These are phyloP conservation scores for Romanogobio albipinnatus DNA, from an alignment of 2,113 vertebrate genomes.

Conservation along the genomic window DNA sequence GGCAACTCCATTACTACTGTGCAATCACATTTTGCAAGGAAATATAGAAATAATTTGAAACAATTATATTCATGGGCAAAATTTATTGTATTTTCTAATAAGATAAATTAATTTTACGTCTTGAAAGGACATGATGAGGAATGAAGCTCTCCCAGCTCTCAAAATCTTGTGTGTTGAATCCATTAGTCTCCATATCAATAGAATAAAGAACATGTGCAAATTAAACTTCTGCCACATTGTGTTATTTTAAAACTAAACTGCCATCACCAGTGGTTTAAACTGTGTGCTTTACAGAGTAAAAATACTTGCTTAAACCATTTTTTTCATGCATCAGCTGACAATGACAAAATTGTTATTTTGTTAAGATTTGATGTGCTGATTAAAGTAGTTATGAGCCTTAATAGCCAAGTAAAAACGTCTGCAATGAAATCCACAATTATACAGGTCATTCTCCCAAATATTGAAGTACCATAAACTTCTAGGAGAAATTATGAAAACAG, in stretches of 20 bases:
- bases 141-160: constrained; percentile 32
- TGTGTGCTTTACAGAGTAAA: neutral
- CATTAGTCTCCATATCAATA: neutral
- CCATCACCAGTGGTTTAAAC: neutral
- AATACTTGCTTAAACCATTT: neutral
- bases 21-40: no score
- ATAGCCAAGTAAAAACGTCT: neutral
- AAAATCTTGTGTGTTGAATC: constrained; percentile 17
- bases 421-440: neutral
- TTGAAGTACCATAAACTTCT: neutral
- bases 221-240: neutral
- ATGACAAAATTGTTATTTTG: neutral
- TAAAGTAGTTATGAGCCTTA: neutral
- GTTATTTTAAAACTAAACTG: neutral
- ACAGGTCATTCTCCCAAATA: neutral
- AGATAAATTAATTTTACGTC: neutral
- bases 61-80: no score
- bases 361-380: neutral
- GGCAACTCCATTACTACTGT: neutral
- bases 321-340: neutral
- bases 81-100: neutral
- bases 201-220: constrained; percentile 39
- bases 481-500: neutral
- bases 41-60: no score
- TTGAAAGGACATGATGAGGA: constrained; percentile 64